Conservation (phyloP, 2,113 vertebrate species). For the Bettongia penicillata region DNA sequence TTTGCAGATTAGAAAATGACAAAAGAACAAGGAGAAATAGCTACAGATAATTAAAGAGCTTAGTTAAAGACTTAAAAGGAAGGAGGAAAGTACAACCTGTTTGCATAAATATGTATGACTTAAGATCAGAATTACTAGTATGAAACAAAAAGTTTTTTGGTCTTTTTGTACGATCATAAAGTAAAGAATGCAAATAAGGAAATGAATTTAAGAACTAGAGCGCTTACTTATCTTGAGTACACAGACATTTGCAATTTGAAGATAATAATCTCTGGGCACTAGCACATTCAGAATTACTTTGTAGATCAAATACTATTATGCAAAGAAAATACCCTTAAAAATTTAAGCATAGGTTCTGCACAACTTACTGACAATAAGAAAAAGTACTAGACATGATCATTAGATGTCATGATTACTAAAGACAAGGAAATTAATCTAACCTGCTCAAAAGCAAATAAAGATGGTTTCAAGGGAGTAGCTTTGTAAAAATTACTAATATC, state of each 20-base stretch:
- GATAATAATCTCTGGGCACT: neutral
- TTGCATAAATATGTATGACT: neutral
- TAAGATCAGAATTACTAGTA: neutral
- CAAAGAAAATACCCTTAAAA: neutral
- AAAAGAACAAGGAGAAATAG: slow-evolving; percentile 12
- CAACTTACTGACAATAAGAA: neutral
- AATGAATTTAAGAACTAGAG: neutral
- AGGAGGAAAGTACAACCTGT: neutral
- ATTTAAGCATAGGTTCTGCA: neutral
- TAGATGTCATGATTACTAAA: neutral
- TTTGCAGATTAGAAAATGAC: slow-evolving; percentile 18
- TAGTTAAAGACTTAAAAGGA: neutral
- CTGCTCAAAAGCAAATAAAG: neutral
- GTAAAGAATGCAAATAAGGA: neutral
- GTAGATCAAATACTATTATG: neutral
- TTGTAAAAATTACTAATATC: neutral
- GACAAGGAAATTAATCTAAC: neutral
- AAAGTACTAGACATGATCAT: neutral
- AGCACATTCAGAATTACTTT: neutral
- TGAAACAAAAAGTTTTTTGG: neutral
- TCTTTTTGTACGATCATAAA: neutral
- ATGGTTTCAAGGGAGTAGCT: neutral
- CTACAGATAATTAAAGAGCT: slow-evolving; percentile 16
- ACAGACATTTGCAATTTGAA: neutral
- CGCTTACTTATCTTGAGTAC: neutral